Percentiles rank a stretch among this genome's conserved stretches.
Evolutionary conservation across 2,888 invertebrate genomes (phyloP).

Genomic region (Diloba caeruleocephala): DNA sequence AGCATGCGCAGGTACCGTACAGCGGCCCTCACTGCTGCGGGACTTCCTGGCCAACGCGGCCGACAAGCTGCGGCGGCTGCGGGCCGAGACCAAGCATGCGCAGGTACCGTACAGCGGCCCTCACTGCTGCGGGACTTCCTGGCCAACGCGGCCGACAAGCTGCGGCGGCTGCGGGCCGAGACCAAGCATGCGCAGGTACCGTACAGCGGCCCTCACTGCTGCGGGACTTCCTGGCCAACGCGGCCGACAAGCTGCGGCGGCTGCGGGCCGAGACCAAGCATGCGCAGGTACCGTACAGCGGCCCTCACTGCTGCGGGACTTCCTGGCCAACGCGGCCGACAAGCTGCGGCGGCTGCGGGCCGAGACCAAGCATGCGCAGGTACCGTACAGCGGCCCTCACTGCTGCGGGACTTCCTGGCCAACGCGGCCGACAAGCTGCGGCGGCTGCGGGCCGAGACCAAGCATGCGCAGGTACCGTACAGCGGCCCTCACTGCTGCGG

Average conservation of each 20-base stretch:
- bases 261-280: slow-evolving; percentile 67
- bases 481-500: too few relatives aligned
- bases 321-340: slow-evolving; percentile 93
- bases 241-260: slow-evolving; percentile 95
- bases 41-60: neutral
- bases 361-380: slow-evolving; percentile 80
- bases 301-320: slow-evolving; percentile 90
- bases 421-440: slow-evolving; percentile 96
- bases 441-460: slow-evolving; percentile 82
- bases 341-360: slow-evolving; percentile 93
- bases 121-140: slow-evolving; percentile 60
- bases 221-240: slow-evolving; percentile 95
- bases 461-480: slow-evolving; percentile 59
- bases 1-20: slow-evolving; percentile 42
- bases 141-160: neutral
- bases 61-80: slow-evolving; percentile 78
- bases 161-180: neutral
- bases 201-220: slow-evolving; percentile 86
- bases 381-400: too few relatives aligned
- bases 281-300: neutral
- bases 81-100: too few relatives aligned
- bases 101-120: too few relatives aligned
- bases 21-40: neutral
- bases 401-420: slow-evolving; percentile 93
- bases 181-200: slow-evolving; percentile 23